Base-by-base conservation (phyloP, 92 coral and sea anemone genomes). In the Parazoanthus swiftii region DNA sequence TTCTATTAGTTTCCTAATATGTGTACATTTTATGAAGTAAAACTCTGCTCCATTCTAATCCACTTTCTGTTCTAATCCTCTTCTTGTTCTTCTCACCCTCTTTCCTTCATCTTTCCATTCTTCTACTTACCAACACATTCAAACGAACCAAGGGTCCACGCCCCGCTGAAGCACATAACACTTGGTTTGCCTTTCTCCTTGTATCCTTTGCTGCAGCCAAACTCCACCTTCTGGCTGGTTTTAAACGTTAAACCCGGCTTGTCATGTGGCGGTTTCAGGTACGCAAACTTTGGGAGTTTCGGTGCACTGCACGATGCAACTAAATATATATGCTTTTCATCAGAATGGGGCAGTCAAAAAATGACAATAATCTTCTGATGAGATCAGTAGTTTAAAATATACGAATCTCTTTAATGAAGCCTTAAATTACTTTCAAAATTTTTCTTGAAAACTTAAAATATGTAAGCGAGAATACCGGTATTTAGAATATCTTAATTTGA, bases 101-200 rank as follows among this genome's bases (percentile, higher is more conserved):
- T 39, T 39, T 39, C 8, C 58, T 4, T 58, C 66, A 9, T 63
- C 25, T 63, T 63, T 63, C 70, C 70, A 63, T 63, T 63, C 36
- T 8, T 25, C 33, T 26, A 77, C 72, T 75, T 90, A 93, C 98
- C 95, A 85, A 74, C 79, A 75, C 98, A 95, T 88, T 93, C 80
- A 81, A 95, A 95, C 63, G 98, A 93, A 7, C 93, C 93, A 26
- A 81, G 90, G 20, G 98, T 93, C 98, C 98, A 95, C 29, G 88
- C 26, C 2, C 98, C 98, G 76, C 93, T 82, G 76, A 95, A 91
- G 75, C 98, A 95, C 76, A 93, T 89, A 36, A 92, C 79, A 5
- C 66, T 39, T 1, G 93, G 80, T 15, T 85, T 90, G 13, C 95
- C 95, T 1, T 29, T 74, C 51, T 63, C 67, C 74, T 79, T 92